Base-by-base conservation (phyloP, 2,888 invertebrate genomes). In the Teleogryllus oceanicus region DNA sequence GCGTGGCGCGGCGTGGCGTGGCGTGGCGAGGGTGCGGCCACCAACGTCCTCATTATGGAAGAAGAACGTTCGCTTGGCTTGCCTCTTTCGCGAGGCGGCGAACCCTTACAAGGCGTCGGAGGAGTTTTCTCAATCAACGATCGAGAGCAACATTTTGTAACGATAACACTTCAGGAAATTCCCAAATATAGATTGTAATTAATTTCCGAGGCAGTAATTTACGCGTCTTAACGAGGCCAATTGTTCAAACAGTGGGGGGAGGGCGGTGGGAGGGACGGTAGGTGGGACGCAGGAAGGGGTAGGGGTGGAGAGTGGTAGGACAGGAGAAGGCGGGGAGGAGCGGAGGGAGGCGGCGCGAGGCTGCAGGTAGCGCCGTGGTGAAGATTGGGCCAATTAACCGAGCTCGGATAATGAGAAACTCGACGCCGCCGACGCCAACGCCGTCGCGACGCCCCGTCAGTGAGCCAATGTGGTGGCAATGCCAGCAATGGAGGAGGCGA, bases 301-400 rank as follows among this genome's bases (percentile, higher is more conserved):
- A 62, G 8, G 62, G n/a, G 10, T 62, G n/a, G n/a, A 8, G 62
- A 16, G n/a, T 16, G 13, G 62, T 13, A 3, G 62, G 37, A 8
- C 37, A 37, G 37, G 37, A 8, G 37, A 37, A 37, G 37, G n/a
- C 62, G 62, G 13, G 62, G 62, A 62, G 18, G 5, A 8, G 62
- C 2, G 18, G n/a, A n/a, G n/a, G n/a, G 62, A 8, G 62, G 4
- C 8, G 62, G 62, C 62, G 62, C n/a, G 62, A 18, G 62, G n/a
- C 62, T 62, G 62, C 62, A 62, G 62, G 62, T 62, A 62, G 62
- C 11, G 16, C 62, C n/a, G n/a, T n/a, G 16, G 62, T 62, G 62
- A 62, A 62, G 62, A 62, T 62, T 62, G 62, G n/a, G 62, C 62
- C 62, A 62, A 62, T 62, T 62, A 62, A 62, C 62, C 62, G n/a